Percentiles rank a stretch among this genome's conserved stretches.
These are phyloP conservation scores for Coccyzus lansbergi DNA, from an alignment of 2,797 vertebrate species.

Conservation along the genomic window DNA sequence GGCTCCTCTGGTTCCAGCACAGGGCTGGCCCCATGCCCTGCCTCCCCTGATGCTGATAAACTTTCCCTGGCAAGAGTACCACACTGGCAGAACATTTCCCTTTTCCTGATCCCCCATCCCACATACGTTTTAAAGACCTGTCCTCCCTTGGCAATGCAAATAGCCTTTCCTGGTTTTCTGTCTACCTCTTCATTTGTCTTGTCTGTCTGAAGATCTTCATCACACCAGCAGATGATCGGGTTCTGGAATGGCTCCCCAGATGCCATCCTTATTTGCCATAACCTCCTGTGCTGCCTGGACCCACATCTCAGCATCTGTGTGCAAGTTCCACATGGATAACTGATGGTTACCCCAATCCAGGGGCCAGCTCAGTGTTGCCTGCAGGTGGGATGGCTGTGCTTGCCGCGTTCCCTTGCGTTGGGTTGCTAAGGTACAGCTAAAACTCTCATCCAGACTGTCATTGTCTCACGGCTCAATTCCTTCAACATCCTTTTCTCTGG, in stretches of 20 bases:
- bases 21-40: not conserved
- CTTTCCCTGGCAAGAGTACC: constrained; percentile 9
- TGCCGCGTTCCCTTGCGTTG: not conserved
- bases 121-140: not conserved
- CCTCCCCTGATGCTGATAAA: not conserved
- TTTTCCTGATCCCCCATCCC: not conserved
- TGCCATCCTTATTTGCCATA: not conserved
- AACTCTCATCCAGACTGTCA: constrained; percentile 12
- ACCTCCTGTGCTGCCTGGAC: not conserved
- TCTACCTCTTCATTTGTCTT: not conserved
- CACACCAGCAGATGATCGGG: not conserved
- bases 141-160: not conserved
- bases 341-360: not conserved
- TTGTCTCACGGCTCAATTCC: constrained; percentile 57
- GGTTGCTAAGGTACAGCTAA: constrained; percentile 17
- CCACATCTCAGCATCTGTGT: rapidly evolving
- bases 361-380: rapidly evolving
- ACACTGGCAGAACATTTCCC: not conserved
- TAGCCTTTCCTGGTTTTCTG: not conserved
- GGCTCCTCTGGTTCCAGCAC: not conserved
- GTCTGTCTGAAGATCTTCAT: not conserved
- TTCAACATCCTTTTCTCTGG: constrained; percentile 57
- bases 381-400: not conserved
- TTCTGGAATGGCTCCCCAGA: not conserved
- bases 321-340: not conserved